phyloP scores from a whole-genome alignment of 2,113 vertebrate genomes.

The Bujurquina vittata region DNA sequence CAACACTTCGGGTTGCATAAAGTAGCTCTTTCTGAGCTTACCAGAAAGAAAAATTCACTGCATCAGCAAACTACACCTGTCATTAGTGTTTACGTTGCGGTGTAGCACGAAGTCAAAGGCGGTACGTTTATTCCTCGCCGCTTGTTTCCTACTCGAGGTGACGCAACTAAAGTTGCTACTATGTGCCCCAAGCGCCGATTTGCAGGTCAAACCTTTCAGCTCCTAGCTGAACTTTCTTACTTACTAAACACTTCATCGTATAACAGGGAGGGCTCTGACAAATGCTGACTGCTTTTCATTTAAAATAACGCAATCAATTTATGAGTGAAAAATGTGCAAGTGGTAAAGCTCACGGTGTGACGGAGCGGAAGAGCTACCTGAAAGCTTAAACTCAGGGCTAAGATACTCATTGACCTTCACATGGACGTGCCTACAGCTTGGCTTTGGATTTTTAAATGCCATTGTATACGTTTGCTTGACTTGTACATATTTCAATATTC shows the following conservation, averaged over 20 bases:
- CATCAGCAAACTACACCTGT: neutral
- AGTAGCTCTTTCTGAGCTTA: neutral
- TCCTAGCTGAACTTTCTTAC: neutral
- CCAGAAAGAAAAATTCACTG: neutral
- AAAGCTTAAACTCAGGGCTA: neutral
- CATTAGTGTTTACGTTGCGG: neutral
- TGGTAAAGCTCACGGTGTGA: neutral
- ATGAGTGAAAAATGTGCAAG: neutral
- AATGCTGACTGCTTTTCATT: neutral
- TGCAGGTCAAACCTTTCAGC: neutral
- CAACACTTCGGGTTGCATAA: neutral
- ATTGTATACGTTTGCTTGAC: neutral
- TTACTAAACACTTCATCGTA: neutral
- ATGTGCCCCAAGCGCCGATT: neutral
- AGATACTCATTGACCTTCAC: rapidly evolving
- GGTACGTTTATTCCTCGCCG: conserved; percentile 11
- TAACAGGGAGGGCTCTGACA: rapidly evolving
- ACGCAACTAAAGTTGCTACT: rapidly evolving
- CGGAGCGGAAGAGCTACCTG: neutral
- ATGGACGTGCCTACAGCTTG: neutral
- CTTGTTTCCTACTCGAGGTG: conserved; percentile 47
- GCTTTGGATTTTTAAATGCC: neutral
- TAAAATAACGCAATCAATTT: neutral
- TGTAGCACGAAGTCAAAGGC: neutral
- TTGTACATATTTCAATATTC: neutral